Evolutionary conservation across 2,888 invertebrate genomes (phyloP).

Genomic region (Aphrophora alni): DNA sequence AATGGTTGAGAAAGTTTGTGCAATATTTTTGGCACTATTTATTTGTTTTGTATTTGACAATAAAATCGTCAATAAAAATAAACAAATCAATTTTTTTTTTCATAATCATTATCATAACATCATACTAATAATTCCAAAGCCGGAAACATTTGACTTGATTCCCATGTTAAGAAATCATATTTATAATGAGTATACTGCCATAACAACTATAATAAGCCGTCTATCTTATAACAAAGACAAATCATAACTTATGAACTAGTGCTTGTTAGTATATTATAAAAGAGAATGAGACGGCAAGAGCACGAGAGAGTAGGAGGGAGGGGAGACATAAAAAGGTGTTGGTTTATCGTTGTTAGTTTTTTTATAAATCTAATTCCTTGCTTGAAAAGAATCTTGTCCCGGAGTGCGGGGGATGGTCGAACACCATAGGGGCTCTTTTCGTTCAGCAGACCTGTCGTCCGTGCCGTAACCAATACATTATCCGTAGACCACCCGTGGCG

Average conservation of each 20-base stretch:
- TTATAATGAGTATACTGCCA: too few relatives aligned
- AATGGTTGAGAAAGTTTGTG: too few relatives aligned
- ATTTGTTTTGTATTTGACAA: too few relatives aligned
- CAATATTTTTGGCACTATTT: too few relatives aligned
- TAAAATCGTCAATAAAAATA: too few relatives aligned
- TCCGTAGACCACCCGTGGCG: slow-evolving; percentile 40
- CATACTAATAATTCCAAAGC: too few relatives aligned
- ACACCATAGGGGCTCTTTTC: slow-evolving; percentile 43
- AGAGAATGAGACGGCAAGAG: slow-evolving; percentile 1
- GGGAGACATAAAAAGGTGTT: slow-evolving; percentile 36
- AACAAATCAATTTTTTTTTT: too few relatives aligned
- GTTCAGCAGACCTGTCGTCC: slow-evolving; percentile 40
- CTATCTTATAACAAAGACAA: slow-evolving; percentile 5
- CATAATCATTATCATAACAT: too few relatives aligned
- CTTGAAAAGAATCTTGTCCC: too few relatives aligned
- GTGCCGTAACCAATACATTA: slow-evolving; percentile 38
- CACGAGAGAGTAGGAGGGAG: not conserved
- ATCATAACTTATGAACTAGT: not conserved
- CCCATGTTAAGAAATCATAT: too few relatives aligned
- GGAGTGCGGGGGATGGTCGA: slow-evolving; percentile 26
- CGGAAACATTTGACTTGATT: too few relatives aligned
- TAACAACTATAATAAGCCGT: too few relatives aligned
- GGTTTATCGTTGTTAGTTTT: slow-evolving; percentile 39
- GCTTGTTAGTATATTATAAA: slow-evolving; percentile 6
- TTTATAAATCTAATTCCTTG: slow-evolving; percentile 33